Evolutionary conservation across 2,113 vertebrate genomes (phyloP), one percentile per base, ranked within the genome.

Genomic region (Prinia subflava): DNA sequence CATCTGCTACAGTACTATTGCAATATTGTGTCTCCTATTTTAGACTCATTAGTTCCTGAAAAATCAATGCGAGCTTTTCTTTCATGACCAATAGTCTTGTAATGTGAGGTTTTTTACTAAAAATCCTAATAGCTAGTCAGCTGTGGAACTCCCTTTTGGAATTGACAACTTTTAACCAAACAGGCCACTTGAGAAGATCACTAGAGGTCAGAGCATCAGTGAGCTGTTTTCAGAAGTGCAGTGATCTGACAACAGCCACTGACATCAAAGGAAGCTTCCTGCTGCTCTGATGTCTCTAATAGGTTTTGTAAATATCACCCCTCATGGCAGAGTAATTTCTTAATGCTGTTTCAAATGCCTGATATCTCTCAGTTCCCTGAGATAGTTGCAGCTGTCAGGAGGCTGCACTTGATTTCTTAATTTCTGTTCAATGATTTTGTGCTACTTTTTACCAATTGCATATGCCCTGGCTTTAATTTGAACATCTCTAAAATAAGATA

Each of bases 231-330:
- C 53, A 76, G 73, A 68, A 68, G 53, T 49, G 47, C 31, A 75
- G 22, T 49, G 47, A 86, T 71, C 68, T 89, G 73, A 42, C 71
- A 75, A 57, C 14, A 4, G 49, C 42, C 44, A 15, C 1, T 67
- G 63, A 87, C 68, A 89, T 89, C 90, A 93, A 89, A 93, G 80
- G 39, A 83, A 91, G 31, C 65, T 75, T 74, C 65, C 80, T 15
- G 17, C 52, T 80, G 76, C 81, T 83, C 67, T 35, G 37, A 65
- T 86, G 52, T 70, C 84, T 86, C 46, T 53, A 67, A 71, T 7
- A 52, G 28, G 21, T 37, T 90, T 42, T 92, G 57, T 67, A 83
- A 92, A 76, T 80, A 92, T 57, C 63, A 57, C 37, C 39, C 7
- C 28, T 80, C 39, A 62, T 10, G 31, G 37, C 17, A 80, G 5